Percentiles rank a stretch among this genome's conserved stretches.
These are phyloP conservation scores for Forbesichthys agassizii DNA, from an alignment of 2,113 vertebrate genomes.

Conservation along the genomic window DNA sequence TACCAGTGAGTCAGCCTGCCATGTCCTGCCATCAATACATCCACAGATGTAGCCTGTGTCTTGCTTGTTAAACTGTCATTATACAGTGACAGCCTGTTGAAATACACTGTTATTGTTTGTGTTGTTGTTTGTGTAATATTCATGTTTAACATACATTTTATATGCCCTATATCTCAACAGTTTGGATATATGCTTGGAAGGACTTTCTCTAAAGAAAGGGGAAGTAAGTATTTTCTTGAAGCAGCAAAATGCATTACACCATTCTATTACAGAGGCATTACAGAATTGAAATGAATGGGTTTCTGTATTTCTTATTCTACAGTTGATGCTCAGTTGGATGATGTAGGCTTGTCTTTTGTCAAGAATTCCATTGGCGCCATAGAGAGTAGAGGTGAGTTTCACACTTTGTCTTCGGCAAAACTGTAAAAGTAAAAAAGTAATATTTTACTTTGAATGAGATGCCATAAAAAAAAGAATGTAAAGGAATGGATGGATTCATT, in stretches of 20 bases:
- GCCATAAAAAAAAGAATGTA: background rate
- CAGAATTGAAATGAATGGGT: background rate
- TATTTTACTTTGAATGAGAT: no score
- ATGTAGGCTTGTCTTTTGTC: constrained; percentile 85
- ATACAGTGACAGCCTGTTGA: background rate
- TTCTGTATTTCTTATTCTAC: constrained; percentile 5
- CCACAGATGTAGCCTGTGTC: background rate
- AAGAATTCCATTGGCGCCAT: constrained; percentile 91
- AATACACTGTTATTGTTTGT: background rate
- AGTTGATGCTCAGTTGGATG: constrained; percentile 90
- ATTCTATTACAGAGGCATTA: background rate
- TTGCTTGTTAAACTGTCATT: constrained; percentile 2
- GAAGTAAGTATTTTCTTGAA: constrained; percentile 81
- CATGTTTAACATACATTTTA: background rate
- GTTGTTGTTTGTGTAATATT: background rate
- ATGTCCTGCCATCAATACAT: constrained; percentile 36
- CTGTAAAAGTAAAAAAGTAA: background rate
- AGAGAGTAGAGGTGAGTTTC: constrained; percentile 87
- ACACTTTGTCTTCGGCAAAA: background rate
- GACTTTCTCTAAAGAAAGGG: constrained; percentile 83
- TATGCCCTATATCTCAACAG: constrained; percentile 49
- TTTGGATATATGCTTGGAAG: constrained; percentile 78
- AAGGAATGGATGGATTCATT: background rate
- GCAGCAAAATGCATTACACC: background rate
- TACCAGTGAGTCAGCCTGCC: constrained; percentile 82